Evolutionary conservation across 2,888 invertebrate species (phyloP).

Genomic region (Cryptus armator): DNA sequence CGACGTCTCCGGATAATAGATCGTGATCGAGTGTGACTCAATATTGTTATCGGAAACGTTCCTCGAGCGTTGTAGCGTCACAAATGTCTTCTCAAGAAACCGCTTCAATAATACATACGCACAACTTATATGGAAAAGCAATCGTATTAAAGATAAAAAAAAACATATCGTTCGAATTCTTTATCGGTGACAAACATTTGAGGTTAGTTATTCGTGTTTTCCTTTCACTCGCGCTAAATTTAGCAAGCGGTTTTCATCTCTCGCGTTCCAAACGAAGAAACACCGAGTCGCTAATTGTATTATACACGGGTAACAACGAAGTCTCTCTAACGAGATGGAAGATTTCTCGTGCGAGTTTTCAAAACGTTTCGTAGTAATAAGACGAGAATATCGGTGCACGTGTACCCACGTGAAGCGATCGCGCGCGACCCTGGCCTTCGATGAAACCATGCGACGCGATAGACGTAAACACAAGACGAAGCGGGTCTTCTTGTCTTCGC

Average conservation of each 20-base stretch:
- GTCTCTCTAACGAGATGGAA: constrained; percentile 17
- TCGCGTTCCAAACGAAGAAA: constrained; percentile 13
- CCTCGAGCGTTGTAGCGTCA: background rate
- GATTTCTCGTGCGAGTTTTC: constrained; percentile 7
- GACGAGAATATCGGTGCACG: background rate
- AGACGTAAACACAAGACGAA: constrained; percentile 10
- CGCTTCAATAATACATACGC: background rate
- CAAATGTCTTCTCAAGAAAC: background rate
- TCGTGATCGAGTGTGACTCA: background rate
- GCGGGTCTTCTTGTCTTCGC: background rate
- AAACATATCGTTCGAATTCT: background rate
- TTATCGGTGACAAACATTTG: background rate
- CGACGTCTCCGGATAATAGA: background rate
- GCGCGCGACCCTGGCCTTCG: constrained; percentile 39
- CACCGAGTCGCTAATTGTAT: background rate
- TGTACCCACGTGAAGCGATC: constrained; percentile 17
- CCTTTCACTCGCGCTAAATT: constrained; percentile 2
- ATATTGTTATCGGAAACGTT: background rate
- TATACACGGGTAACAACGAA: background rate
- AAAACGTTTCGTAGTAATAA: background rate
- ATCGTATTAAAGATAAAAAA: background rate
- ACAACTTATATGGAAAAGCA: background rate
- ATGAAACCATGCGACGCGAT: background rate
- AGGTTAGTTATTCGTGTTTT: constrained; percentile 5
- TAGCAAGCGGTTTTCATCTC: background rate